Conservation (phyloP, 1,140 invertebrate species). For the Rhyacophila brunnea region DNA sequence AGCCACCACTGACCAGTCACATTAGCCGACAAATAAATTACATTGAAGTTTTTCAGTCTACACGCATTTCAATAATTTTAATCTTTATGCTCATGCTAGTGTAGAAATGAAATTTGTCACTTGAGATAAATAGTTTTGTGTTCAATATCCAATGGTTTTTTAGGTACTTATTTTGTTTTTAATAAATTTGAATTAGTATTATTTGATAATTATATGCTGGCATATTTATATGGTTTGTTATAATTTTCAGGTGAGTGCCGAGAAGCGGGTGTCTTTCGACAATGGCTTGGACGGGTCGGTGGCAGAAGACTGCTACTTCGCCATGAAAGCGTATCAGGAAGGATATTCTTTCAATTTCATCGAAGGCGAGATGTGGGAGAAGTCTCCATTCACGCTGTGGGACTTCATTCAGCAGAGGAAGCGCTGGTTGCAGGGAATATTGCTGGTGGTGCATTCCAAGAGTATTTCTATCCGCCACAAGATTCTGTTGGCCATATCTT, state of each 20-base stretch:
- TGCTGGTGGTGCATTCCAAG: slow-evolving; percentile 89
- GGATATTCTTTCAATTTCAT: slow-evolving; percentile 90
- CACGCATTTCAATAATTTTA: no score
- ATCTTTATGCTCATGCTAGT: no score
- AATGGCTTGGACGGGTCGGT: slow-evolving; percentile 94
- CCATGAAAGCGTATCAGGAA: slow-evolving; percentile 85
- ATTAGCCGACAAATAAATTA: no score
- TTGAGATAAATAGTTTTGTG: no score
- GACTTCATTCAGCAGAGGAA: slow-evolving; percentile 96
- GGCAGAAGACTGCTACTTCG: slow-evolving; percentile 97
- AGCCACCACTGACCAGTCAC: no score
- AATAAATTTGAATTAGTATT: background rate
- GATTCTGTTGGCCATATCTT: slow-evolving; percentile 81
- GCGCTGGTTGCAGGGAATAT: slow-evolving; percentile 95
- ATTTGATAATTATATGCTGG: background rate
- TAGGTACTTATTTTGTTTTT: no score
- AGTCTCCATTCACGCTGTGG: slow-evolving; percentile 91
- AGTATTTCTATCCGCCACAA: slow-evolving; percentile 81
- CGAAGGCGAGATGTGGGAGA: slow-evolving; percentile 97
- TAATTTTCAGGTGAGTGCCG: slow-evolving; percentile 82
- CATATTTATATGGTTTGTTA: no score
- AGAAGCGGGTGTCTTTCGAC: slow-evolving; percentile 90
- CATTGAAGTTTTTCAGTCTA: no score
- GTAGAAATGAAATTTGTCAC: no score
- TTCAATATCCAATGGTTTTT: no score